Evolutionary conservation across 2,888 invertebrate species (phyloP), one percentile per base, ranked within the genome.

Genomic region (Hypsopygia costalis): DNA sequence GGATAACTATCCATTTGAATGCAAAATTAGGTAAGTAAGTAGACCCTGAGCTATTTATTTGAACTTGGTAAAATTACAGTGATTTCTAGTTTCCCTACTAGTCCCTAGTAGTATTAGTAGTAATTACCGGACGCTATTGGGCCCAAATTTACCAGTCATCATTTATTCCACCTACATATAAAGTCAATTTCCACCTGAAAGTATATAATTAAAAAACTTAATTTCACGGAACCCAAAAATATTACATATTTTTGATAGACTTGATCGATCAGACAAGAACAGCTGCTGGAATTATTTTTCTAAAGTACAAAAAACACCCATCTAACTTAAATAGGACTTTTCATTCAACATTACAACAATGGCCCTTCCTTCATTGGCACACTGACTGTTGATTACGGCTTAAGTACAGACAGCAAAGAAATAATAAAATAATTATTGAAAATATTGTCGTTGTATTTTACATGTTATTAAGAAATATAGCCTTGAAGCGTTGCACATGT

Each of bases 321-420:
- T 70, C 72, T 75, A 77, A 80, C 81, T 81, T 79, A 86, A 85
- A 88, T 86, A 80, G 83, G 76, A 82, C 71, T 87, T 87, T 88
- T 87, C 87, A 88, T 88, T 87, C 83, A 88, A 76, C 74, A 71
- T 71, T 69, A 71, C 67, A 86, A 87, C 87, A 87, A 88, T 83
- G 72, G 87, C 60, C 77, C 80, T 82, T 85, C 83, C 82, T 87
- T 86, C 86, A 87, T 88, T 87, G 86, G 85, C 81, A 80, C 81
- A 81, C 81, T 81, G 82, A 73, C 80, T 75, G 79, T 83, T 87
- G 87, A 88, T 88, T 83, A 80, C 77, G 60, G 70, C 57, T 57
- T 62, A 61, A 38, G 71, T 80, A 87, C 49, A 16, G 81, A 61
- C 44, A 63, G 70, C 69, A 85, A 45, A 67, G 58, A 58, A 55